Percentiles rank a stretch among this genome's conserved stretches.
Evolutionary conservation across 92 coral and sea anemone genomes (phyloP).

Genomic region (Siderastrea siderea): DNA sequence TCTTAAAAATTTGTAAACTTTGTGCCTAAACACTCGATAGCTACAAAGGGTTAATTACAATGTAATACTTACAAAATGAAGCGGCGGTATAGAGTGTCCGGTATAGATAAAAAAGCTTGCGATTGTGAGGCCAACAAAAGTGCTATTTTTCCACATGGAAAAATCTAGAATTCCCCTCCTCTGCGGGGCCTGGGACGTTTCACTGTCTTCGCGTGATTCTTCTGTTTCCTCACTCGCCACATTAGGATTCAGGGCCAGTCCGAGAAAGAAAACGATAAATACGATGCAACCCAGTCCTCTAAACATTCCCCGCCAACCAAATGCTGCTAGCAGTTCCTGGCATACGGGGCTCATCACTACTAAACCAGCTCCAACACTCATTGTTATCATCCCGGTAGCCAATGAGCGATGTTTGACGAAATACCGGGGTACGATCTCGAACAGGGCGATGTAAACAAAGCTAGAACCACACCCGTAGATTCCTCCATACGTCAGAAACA

Average conservation of each 20-base stretch:
- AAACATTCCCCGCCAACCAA: constrained; percentile 57
- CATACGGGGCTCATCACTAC: constrained; percentile 54
- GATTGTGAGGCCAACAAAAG: constrained; percentile 1
- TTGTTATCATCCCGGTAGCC: constrained; percentile 53
- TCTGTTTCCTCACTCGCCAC: constrained; percentile 17
- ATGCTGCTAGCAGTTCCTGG: constrained; percentile 35
- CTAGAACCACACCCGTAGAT: constrained; percentile 58
- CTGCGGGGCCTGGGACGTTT: background rate
- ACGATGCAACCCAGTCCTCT: constrained; percentile 19
- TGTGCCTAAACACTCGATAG: no score
- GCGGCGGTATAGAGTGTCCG: constrained; percentile 16
- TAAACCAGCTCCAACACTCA: constrained; percentile 47
- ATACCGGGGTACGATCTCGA: constrained; percentile 49
- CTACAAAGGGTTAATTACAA: background rate
- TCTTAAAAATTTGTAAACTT: no score
- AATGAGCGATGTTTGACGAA: constrained; percentile 42
- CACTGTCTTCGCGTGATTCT: background rate
- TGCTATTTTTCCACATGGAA: constrained; percentile 48
- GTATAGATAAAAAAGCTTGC: background rate
- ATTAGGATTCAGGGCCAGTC: constrained; percentile 17
- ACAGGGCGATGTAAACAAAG: constrained; percentile 49
- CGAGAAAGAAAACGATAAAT: constrained; percentile 1
- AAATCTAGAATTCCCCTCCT: constrained; percentile 26
- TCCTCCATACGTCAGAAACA: constrained; percentile 56
- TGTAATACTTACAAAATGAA: constrained; percentile 47